Percentiles rank a stretch among this genome's conserved stretches.
These are phyloP conservation scores for Galerucella calmariensis DNA, from an alignment of 2,888 invertebrate species.

Conservation along the genomic window DNA sequence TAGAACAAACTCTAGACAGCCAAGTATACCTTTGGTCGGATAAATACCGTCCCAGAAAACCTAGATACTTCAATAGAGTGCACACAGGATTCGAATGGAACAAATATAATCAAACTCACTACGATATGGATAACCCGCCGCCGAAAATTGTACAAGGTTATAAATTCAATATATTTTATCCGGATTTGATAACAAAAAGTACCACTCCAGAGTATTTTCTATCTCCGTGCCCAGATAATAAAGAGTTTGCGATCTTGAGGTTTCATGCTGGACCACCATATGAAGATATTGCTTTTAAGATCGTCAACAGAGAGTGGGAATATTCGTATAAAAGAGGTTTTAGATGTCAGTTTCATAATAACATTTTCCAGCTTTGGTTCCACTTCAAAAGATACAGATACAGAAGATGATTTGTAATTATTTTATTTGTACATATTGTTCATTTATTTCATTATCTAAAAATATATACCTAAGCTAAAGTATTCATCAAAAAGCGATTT, in stretches of 20 bases:
- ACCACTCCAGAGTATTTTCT: conserved; percentile 93
- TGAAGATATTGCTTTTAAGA: conserved; percentile 98
- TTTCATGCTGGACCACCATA: conserved; percentile 99
- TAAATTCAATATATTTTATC: conserved; percentile 99
- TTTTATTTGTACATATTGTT: not conserved
- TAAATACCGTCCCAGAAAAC: conserved; percentile 97
- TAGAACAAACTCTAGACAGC: conserved; percentile 85
- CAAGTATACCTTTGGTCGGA: conserved; percentile 96
- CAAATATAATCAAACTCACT: conserved; percentile 99
- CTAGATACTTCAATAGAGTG: conserved; percentile 96
- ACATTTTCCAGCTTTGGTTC: conserved; percentile 99
- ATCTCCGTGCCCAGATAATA: conserved; percentile 90
- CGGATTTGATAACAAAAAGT: conserved; percentile 95
- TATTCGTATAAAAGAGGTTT: conserved; percentile 98
- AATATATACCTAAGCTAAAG: too few relatives aligned
- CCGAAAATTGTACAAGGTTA: conserved; percentile 99
- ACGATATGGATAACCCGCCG: conserved; percentile 99
- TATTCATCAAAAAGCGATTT: too few relatives aligned
- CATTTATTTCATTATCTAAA: too few relatives aligned
- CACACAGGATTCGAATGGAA: conserved; percentile 99
- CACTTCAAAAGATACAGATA: conserved; percentile 99
- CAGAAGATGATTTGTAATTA: conserved; percentile 70
- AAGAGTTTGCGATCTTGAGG: conserved; percentile 92
- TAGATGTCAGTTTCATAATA: conserved; percentile 99
- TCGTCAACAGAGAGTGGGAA: conserved; percentile 99